Conservation (phyloP, 2,797 vertebrate genomes). For the Enteromius thamalakanensis region DNA sequence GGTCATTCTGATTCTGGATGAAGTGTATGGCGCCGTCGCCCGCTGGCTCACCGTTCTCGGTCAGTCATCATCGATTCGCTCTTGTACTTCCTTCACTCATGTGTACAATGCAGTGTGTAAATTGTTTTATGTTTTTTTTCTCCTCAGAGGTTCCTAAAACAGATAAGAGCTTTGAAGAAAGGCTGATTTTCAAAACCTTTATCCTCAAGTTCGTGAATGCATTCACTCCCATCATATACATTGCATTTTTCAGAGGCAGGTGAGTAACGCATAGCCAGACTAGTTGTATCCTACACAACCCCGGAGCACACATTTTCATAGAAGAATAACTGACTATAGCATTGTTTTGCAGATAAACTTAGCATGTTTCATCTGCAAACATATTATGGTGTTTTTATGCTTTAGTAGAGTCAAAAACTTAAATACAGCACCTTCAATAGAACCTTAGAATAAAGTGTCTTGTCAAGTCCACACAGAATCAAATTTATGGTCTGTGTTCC, state of each 20-base stretch:
- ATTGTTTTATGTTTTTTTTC: constrained; percentile 21
- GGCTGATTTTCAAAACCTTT: constrained; percentile 97
- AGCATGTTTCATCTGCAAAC: no score
- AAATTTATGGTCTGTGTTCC: not conserved
- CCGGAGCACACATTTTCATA: no score
- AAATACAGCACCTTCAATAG: no score
- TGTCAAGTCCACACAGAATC: not conserved
- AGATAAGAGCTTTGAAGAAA: constrained; percentile 94
- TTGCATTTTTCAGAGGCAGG: constrained; percentile 98
- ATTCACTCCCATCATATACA: constrained; percentile 97
- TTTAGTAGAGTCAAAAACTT: no score
- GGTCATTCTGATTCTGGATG: constrained; percentile 96
- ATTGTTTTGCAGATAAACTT: no score
- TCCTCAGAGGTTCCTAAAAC: constrained; percentile 95
- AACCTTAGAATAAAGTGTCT: no score
- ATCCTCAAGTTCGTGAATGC: constrained; percentile 97
- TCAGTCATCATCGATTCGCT: constrained; percentile 63
- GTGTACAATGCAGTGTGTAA: not conserved
- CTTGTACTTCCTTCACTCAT: not conserved
- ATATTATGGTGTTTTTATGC: no score
- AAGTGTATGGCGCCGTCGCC: constrained; percentile 93
- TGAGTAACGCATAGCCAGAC: constrained; percentile 63
- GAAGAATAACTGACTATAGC: no score
- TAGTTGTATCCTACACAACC: not conserved
- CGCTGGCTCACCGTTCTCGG: constrained; percentile 94